Evolutionary conservation across 2,797 vertebrate genomes (phyloP).

Genomic region (Myripristis murdjan): DNA sequence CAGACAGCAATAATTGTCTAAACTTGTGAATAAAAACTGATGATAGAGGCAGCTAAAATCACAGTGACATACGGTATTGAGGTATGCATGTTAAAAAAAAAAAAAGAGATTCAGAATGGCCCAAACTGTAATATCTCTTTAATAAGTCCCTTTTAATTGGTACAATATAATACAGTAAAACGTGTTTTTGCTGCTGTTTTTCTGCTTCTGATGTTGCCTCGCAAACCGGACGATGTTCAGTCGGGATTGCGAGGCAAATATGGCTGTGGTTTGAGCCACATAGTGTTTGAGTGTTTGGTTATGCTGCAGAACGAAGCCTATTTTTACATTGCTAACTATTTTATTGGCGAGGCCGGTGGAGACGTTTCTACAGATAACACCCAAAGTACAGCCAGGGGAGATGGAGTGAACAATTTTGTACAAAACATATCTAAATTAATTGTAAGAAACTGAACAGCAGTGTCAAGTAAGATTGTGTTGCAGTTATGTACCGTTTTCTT

Average conservation of each 20-base stretch:
- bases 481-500: background rate
- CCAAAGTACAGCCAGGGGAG: background rate
- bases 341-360: slow-evolving; percentile 6
- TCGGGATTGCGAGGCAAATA: too few relatives aligned
- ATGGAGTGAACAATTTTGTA: slow-evolving; percentile 24
- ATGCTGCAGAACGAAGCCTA: background rate
- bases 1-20: background rate
- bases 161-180: background rate
- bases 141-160: background rate
- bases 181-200: slow-evolving; percentile 7
- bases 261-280: slow-evolving; percentile 3
- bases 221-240: background rate
- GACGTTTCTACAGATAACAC: background rate
- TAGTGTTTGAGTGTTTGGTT: slow-evolving; percentile 1
- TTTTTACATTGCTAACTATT: background rate
- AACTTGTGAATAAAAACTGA: background rate
- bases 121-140: slow-evolving; percentile 3
- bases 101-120: background rate
- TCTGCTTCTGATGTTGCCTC: background rate
- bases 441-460: background rate
- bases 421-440: slow-evolving; percentile 13
- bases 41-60: slow-evolving; percentile 35
- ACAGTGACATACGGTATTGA: background rate
- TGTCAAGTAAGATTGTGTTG: background rate
- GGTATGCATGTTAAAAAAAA: slow-evolving; percentile 4